Conservation (phyloP, 2,888 invertebrate species). For the Athrips mouffetella region DNA sequence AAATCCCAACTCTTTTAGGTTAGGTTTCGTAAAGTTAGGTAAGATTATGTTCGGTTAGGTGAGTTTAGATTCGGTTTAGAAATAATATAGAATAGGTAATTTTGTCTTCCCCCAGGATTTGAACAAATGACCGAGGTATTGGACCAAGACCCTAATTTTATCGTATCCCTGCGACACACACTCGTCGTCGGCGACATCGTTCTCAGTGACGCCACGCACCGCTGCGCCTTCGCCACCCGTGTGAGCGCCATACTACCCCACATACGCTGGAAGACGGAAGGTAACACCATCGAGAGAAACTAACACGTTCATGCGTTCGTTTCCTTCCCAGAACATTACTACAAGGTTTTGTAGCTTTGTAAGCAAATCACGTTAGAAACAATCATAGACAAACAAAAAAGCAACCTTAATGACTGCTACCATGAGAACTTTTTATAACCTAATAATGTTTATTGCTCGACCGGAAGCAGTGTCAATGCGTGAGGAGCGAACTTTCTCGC, state of each 20-base stretch:
- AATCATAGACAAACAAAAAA: neutral
- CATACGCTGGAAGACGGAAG: conserved; percentile 32
- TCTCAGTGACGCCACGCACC: conserved; percentile 52
- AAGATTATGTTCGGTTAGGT: too few species aligned
- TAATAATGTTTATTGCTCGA: conserved; percentile 23
- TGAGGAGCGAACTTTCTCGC: conserved; percentile 61
- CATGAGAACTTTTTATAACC: conserved; percentile 10
- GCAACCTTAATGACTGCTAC: neutral
- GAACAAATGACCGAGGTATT: neutral
- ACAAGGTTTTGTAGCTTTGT: neutral
- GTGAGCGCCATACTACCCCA: conserved; percentile 56
- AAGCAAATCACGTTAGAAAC: neutral
- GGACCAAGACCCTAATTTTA: neutral
- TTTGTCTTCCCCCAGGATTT: too few species aligned
- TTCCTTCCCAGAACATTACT: neutral
- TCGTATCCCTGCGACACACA: too few species aligned
- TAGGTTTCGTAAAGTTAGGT: too few species aligned
- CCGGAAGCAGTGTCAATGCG: conserved; percentile 20
- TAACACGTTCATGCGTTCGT: neutral
- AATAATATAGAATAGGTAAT: conserved; percentile 1
- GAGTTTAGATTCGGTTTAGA: too few species aligned
- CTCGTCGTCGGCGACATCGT: conserved; percentile 41
- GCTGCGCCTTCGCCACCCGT: conserved; percentile 44
- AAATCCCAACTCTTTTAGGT: too few species aligned
- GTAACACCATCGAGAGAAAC: conserved; percentile 23